A percentile compares a stretch with the other conserved stretches of the same genome.
These are phyloP conservation scores for Theocolax elegans DNA, from an alignment of 1,140 invertebrate genomes.

Conservation along the genomic window DNA sequence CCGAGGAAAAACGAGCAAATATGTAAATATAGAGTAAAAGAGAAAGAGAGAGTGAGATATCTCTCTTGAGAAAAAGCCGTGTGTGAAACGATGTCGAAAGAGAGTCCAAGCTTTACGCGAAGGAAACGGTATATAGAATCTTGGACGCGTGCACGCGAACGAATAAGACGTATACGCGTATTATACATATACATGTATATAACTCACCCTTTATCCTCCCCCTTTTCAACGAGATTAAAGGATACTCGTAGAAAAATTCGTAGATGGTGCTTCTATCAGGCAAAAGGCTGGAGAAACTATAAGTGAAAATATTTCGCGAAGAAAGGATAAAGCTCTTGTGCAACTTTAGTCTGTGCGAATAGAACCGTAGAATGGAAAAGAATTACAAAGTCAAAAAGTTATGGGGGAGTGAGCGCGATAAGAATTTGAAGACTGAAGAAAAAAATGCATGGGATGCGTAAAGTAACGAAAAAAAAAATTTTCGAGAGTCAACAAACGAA, in stretches of 20 bases:
- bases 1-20: constrained; percentile 7
- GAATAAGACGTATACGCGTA: not conserved
- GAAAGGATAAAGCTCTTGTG: not conserved
- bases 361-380: not conserved
- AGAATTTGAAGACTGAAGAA: not conserved
- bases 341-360: constrained; percentile 6
- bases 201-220: no score
- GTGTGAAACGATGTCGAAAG: not conserved
- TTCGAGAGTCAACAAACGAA: not conserved
- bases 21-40: constrained; percentile 31
- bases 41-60: no score
- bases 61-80: not conserved
- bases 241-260: no score
- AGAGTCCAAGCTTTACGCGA: not conserved
- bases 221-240: not conserved
- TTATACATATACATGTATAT: no score
- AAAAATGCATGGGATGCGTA: constrained; percentile 4
- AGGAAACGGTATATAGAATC: not conserved
- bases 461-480: constrained; percentile 5
- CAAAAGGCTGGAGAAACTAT: not conserved
- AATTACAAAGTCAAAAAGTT: constrained; percentile 38
- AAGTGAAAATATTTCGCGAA: not conserved
- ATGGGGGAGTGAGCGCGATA: not conserved
- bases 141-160: not conserved
- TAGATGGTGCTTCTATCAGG: not conserved